Conservation (phyloP, 2,888 invertebrate species). For the Sarcophaga subvicina region DNA sequence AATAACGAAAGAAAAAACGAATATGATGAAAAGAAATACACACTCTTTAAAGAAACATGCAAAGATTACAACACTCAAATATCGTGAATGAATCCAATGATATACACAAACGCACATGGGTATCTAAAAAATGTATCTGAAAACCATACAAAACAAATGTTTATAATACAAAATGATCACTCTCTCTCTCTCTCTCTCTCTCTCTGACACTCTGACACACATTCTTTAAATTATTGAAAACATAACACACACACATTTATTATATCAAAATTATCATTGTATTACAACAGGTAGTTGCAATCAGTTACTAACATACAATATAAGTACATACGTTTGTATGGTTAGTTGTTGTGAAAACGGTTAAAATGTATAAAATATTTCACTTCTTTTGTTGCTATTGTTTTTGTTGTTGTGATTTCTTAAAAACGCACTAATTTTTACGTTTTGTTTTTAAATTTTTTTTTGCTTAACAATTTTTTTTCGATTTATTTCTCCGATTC, state of each 20-base stretch:
- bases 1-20: no score
- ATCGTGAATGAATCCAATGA: neutral
- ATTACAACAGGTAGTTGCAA: conserved; percentile 51
- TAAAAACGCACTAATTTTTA: conserved; percentile 29
- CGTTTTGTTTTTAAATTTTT: neutral
- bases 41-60: neutral
- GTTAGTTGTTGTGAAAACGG: neutral
- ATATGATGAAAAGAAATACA: no score
- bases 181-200: neutral
- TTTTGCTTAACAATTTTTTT: neutral
- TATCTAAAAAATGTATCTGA: neutral
- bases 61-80: conserved; percentile 43
- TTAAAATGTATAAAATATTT: no score
- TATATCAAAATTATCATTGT: conserved; percentile 13
- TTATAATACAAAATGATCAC: neutral
- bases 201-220: neutral
- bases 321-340: neutral
- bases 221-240: neutral
- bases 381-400: neutral
- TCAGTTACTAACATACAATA: neutral
- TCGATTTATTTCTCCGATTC: neutral
- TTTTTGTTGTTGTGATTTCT: neutral
- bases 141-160: conserved; percentile 12
- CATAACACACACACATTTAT: neutral
- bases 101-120: neutral